Percentiles rank a stretch among this genome's conserved stretches.
These are phyloP conservation scores for Oreotrochilus melanogaster DNA, from an alignment of 2,113 vertebrate species.

Conservation along the genomic window DNA sequence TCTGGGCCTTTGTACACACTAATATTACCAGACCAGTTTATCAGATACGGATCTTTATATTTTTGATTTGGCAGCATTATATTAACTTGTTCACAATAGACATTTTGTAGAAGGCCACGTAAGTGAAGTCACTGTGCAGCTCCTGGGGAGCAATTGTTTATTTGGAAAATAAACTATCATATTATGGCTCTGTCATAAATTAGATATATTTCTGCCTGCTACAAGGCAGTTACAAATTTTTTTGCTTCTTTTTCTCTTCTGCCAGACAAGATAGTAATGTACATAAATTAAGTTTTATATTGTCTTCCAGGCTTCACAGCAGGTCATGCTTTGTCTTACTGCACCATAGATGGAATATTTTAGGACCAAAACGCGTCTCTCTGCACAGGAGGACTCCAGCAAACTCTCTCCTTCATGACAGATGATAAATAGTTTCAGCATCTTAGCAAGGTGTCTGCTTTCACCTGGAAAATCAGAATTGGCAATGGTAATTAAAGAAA, in stretches of 20 bases:
- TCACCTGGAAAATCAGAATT: constrained; percentile 55
- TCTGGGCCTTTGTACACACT: neutral
- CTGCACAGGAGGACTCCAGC: neutral
- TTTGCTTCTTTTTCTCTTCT: neutral
- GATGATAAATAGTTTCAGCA: neutral
- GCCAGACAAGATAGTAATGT: constrained; percentile 35
- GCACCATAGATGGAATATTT: neutral
- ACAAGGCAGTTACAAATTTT: neutral
- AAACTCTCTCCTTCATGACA: neutral
- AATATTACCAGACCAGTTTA: neutral
- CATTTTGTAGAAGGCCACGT: neutral
- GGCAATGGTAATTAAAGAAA: constrained; percentile 22
- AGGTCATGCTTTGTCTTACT: constrained; percentile 1
- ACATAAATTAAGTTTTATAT: constrained; percentile 2
- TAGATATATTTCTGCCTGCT: constrained; percentile 4
- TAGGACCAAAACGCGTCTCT: constrained; percentile 2
- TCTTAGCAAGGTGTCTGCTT: neutral
- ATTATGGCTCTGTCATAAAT: constrained; percentile 16
- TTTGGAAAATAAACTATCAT: constrained; percentile 22
- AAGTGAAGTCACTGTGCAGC: neutral
- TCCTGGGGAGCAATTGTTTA: neutral
- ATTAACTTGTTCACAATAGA: neutral
- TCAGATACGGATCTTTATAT: neutral
- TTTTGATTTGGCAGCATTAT: neutral
- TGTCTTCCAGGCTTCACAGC: neutral